These are phyloP conservation scores for Dicrostonyx torquatus DNA, from an alignment of 2,797 vertebrate species.

Conservation along the genomic window DNA sequence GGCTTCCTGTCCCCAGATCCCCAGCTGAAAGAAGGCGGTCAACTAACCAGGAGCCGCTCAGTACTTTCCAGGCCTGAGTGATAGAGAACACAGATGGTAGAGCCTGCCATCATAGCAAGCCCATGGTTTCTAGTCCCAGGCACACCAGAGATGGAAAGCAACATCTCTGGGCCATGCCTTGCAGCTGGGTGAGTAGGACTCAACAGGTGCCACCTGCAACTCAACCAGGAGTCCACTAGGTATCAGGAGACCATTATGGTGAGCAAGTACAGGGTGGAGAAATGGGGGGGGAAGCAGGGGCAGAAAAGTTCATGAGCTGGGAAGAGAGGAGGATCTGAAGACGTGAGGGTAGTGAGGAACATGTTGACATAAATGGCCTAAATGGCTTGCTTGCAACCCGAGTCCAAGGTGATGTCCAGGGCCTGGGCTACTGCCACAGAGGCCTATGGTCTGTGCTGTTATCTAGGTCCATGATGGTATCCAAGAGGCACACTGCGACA, in stretches of 20 bases:
- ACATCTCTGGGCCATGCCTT: background rate
- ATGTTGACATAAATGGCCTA: background rate
- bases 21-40: too few relatives aligned
- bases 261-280: background rate
- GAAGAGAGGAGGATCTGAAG: background rate
- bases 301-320: background rate
- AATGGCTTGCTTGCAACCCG: background rate
- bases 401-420: background rate
- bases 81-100: background rate
- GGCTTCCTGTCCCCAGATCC: background rate
- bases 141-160: background rate
- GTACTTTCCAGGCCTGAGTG: background rate
- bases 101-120: background rate
- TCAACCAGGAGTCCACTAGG: background rate
- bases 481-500: background rate
- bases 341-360: background rate
- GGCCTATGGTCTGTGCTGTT: background rate
- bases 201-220: background rate
- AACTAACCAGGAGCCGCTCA: background rate
- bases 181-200: background rate
- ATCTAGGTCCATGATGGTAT: background rate
- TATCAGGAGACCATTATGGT: background rate
- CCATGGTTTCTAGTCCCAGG: background rate
- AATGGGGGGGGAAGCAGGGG: background rate
- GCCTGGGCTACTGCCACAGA: background rate